Conservation (phyloP, 2,113 vertebrate genomes). For the Corythoichthys intestinalis region DNA sequence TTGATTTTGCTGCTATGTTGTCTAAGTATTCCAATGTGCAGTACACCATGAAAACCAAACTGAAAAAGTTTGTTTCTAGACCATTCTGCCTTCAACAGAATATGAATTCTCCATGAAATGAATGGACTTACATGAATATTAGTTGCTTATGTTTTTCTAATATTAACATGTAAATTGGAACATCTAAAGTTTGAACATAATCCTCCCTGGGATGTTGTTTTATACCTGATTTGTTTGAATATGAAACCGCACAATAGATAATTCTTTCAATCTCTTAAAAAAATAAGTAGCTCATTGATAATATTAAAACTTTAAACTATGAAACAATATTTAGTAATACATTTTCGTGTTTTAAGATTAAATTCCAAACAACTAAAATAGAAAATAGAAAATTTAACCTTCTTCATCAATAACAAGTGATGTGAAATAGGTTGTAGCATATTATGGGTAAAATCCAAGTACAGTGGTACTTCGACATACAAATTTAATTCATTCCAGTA, state of each 20-base stretch:
- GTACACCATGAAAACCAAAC: not conserved
- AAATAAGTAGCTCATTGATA: too few relatives aligned
- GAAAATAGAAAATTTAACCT: too few relatives aligned
- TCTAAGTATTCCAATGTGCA: slow-evolving; percentile 6
- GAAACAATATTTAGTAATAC: too few relatives aligned
- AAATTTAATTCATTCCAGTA: too few relatives aligned
- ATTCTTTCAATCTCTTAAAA: too few relatives aligned
- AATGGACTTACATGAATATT: not conserved
- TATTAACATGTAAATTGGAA: not conserved
- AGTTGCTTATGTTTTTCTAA: not conserved
- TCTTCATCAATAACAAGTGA: too few relatives aligned
- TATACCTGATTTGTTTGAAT: not conserved
- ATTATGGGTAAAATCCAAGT: too few relatives aligned
- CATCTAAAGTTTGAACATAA: not conserved
- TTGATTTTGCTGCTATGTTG: not conserved
- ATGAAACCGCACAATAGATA: not conserved
- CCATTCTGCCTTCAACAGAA: slow-evolving; percentile 4
- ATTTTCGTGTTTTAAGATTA: too few relatives aligned
- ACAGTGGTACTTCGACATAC: too few relatives aligned
- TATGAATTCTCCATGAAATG: slow-evolving; percentile 1
- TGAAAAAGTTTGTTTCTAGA: not conserved
- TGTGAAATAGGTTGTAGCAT: too few relatives aligned
- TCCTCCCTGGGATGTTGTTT: not conserved
- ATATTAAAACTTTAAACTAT: too few relatives aligned
- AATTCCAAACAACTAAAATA: too few relatives aligned